Conservation (phyloP, 2,797 vertebrate genomes). For the Chiloscyllium punctatum region DNA sequence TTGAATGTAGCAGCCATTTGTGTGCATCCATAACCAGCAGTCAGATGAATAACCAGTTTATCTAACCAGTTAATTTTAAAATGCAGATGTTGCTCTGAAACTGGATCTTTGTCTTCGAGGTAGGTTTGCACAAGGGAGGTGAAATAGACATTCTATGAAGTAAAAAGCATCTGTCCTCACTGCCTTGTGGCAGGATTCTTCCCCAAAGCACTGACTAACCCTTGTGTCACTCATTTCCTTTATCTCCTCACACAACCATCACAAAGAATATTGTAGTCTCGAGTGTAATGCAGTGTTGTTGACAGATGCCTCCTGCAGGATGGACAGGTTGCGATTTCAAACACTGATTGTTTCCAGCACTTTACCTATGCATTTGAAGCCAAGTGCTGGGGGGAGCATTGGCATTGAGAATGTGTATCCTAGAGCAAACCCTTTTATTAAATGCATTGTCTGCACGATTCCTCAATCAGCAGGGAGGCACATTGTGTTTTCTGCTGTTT, state of each 20-base stretch:
- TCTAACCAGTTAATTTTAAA: neutral
- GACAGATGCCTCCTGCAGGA: constrained; percentile 42
- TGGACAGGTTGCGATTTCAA: constrained; percentile 38
- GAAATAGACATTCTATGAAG: neutral
- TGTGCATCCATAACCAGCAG: neutral
- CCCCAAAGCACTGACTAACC: neutral
- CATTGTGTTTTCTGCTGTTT: neutral
- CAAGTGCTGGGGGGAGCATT: neutral
- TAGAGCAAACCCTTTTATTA: neutral
- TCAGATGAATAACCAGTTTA: neutral
- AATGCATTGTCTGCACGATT: too few species aligned
- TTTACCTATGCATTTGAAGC: constrained; percentile 30
- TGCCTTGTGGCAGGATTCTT: constrained; percentile 19
- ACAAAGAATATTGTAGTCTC: constrained; percentile 35
- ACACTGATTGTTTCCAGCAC: neutral
- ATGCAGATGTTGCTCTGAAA: neutral
- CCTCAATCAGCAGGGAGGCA: neutral
- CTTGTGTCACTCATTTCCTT: constrained; percentile 8
- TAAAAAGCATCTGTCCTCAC: constrained; percentile 6
- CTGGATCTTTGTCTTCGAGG: neutral
- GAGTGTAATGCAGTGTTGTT: constrained; percentile 41
- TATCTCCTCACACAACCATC: neutral
- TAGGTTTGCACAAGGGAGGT: neutral
- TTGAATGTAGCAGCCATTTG: neutral
- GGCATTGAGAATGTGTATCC: neutral